Conservation (phyloP, 2,113 vertebrate species). For the Asarcornis scutulata region DNA sequence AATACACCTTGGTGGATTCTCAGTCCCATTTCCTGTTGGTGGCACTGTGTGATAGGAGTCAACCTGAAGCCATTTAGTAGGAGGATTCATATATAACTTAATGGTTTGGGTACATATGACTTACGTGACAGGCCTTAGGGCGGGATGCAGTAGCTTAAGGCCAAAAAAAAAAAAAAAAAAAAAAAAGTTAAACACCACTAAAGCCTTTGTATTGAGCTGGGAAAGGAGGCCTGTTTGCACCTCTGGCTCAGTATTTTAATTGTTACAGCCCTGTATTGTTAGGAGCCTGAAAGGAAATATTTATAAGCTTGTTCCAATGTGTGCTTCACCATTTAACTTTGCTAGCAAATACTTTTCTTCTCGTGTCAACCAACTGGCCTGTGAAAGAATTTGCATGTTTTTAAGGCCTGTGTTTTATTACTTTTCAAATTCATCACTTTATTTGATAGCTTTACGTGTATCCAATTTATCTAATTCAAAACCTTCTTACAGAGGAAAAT, state of each 20-base stretch:
- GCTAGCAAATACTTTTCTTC: neutral
- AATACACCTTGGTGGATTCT: neutral
- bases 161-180: neutral
- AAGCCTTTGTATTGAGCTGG: neutral
- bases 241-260: neutral
- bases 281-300: neutral
- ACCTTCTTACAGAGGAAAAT: neutral
- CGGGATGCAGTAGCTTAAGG: neutral
- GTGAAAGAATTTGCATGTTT: neutral
- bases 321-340: neutral
- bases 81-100: neutral
- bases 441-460: neutral
- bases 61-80: neutral
- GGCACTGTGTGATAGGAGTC: neutral
- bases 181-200: neutral
- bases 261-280: neutral
- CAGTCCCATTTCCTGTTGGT: accelerated
- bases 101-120: neutral
- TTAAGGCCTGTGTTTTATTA: neutral
- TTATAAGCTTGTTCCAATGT: neutral
- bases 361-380: neutral
- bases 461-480: neutral
- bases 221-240: neutral
- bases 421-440: neutral
- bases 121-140: neutral